Evolutionary conservation across 1,140 invertebrate genomes (phyloP), one percentile per base, ranked within the genome.

Genomic region (Solen grandis): DNA sequence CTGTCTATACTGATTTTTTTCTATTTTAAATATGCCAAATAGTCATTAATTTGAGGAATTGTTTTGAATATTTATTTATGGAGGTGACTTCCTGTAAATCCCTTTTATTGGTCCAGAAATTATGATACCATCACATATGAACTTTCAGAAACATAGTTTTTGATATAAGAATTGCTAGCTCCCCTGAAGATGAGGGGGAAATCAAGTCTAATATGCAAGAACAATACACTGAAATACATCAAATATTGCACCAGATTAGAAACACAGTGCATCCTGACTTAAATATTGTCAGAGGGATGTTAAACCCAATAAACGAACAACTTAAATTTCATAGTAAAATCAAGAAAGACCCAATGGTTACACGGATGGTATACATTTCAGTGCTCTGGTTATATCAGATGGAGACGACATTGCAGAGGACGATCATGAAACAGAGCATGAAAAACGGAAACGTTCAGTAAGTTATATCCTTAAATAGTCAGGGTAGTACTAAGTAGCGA

Each of bases 371-470:
- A 35, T 52, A 63, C 41, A 36, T 76, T 76, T 65, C 82, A 89
- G 87, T 83, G 84, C 83, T 41, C 78, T 90, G 29, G 88, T 90
- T 55, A 85, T 84, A 66, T 65, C 76, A 52, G 77, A 85, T 54
- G 85, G 78, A 63, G 80, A 85, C 22, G 84, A 86, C 14, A 69
- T 62, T 31, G 85, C 72, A 73, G 87, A 91, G 68, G 84, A 88
- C 31, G 87, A 89, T 25, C 69, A 86, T 10, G 88, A 90, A 52
- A 91, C 87, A 29, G 90, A 92, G 65, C 91, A 92, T 76, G 88
- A 90, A 33, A 90, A 86, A 66, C 80, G 90, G 62, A 91, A 91
- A 82, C 59, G 84, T 66, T 57, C 86, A 75, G 90, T 90, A 82
- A 84, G 65, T 83, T 29, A n/a, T n/a, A n/a, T n/a, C n/a, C n/a